A percentile compares a stretch with the other conserved stretches of the same genome.
Conservation (phyloP, 2,113 vertebrate species). For the Delphinus delphis region DNA sequence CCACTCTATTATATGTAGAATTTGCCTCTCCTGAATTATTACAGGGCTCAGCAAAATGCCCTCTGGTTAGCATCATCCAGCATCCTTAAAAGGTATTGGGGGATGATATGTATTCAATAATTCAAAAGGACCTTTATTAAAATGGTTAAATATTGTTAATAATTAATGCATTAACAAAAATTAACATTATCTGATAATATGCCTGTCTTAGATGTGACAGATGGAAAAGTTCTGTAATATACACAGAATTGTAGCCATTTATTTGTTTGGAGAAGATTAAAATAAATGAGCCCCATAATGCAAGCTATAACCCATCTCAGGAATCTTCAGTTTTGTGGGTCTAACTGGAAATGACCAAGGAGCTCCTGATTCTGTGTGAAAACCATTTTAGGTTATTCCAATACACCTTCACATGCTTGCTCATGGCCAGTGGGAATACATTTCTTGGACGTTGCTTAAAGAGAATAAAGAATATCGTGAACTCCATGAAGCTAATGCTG, state of each 20-base stretch:
- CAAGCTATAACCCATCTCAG: neutral
- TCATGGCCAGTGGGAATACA: neutral
- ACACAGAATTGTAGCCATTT: neutral
- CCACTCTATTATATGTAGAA: neutral
- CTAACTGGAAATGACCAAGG: neutral
- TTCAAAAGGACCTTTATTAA: slow-evolving; percentile 58
- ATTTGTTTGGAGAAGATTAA: neutral
- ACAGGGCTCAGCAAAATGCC: slow-evolving; percentile 29
- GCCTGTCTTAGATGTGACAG: neutral
- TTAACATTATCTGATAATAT: slow-evolving; percentile 47
- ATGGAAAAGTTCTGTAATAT: neutral
- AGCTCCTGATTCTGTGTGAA: neutral
- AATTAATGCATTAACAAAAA: slow-evolving; percentile 50
- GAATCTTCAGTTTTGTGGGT: neutral
- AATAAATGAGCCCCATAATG: neutral
- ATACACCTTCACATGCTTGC: neutral
- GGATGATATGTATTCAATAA: slow-evolving; percentile 47
- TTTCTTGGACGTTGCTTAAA: neutral
- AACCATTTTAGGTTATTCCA: neutral
- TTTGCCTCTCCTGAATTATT: neutral
- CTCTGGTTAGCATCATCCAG: neutral
- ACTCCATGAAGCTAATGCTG: neutral
- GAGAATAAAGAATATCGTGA: neutral
- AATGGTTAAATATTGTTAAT: slow-evolving; percentile 58
- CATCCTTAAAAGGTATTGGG: neutral